Conservation (phyloP, 2,797 vertebrate species). For the Onychomys torridus region DNA sequence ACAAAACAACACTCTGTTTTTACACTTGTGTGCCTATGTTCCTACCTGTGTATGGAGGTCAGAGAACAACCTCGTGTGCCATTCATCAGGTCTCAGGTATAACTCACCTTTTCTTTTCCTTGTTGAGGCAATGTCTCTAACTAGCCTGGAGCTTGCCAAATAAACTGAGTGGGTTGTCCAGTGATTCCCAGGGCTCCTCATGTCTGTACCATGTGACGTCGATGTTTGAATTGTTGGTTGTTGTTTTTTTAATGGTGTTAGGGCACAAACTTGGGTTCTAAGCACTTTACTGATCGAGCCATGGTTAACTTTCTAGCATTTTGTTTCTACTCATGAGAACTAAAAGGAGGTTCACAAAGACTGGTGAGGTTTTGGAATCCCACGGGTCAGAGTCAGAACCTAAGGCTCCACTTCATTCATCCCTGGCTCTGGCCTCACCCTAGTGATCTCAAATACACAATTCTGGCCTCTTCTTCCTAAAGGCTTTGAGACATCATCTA, state of each 20-base stretch:
- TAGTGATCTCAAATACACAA: not conserved
- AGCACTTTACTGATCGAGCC: not conserved
- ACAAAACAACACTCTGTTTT: not conserved
- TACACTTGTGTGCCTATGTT: not conserved
- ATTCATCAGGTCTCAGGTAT: not conserved
- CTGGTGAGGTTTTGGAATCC: not conserved
- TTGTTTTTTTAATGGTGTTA: not conserved
- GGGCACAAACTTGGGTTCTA: not conserved
- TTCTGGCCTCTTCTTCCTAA: not conserved
- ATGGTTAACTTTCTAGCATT: not conserved
- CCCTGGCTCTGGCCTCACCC: too few relatives aligned
- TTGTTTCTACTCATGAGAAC: not conserved
- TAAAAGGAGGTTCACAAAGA: not conserved
- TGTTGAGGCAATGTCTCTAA: not conserved
- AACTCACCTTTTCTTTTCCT: accelerated
- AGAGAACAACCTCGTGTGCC: not conserved
- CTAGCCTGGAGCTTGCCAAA: not conserved
- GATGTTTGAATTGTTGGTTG: not conserved
- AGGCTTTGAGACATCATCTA: not conserved
- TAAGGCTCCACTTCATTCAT: not conserved
- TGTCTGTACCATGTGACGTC: not conserved
- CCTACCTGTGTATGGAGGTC: not conserved
- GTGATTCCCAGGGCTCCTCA: not conserved
- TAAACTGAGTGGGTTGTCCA: not conserved
- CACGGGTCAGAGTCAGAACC: not conserved